Evolutionary conservation across 53 echinoderm and acorn worm species (phyloP).

Genomic region (Zoroaster sp.): DNA sequence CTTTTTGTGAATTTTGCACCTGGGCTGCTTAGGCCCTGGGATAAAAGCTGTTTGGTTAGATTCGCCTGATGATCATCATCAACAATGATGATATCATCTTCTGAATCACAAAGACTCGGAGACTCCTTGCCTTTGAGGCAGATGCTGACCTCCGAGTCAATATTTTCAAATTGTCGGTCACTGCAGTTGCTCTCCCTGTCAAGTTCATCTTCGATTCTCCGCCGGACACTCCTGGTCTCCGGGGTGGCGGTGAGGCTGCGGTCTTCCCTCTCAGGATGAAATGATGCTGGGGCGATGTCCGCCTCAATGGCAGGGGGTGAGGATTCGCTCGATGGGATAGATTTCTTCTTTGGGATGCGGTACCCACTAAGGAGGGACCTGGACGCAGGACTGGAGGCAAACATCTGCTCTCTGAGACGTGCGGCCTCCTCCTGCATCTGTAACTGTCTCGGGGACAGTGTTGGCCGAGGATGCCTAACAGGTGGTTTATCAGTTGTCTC

Average conservation of each 20-base stretch:
- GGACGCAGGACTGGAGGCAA: slow-evolving; percentile 52
- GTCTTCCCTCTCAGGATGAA: background rate
- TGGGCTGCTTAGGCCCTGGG: slow-evolving; percentile 5
- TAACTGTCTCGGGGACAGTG: slow-evolving; percentile 63
- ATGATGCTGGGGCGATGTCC: slow-evolving; percentile 1
- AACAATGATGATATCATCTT: slow-evolving; percentile 53
- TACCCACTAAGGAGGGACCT: slow-evolving; percentile 65
- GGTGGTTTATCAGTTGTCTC: background rate
- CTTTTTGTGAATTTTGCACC: slow-evolving; percentile 19
- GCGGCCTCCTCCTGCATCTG: slow-evolving; percentile 66
- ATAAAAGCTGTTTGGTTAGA: slow-evolving; percentile 40
- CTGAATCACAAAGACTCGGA: slow-evolving; percentile 18
- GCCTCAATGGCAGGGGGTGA: slow-evolving; percentile 45
- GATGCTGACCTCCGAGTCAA: slow-evolving; percentile 82
- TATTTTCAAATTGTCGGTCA: slow-evolving; percentile 80
- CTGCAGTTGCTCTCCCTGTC: slow-evolving; percentile 68
- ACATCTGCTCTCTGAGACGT: slow-evolving; percentile 50
- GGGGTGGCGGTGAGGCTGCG: slow-evolving; percentile 5
- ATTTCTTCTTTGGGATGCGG: slow-evolving; percentile 82
- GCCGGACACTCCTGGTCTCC: slow-evolving; percentile 74
- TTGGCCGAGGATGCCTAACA: background rate
- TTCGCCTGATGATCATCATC: slow-evolving; percentile 43
- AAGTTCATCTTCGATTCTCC: slow-evolving; percentile 72
- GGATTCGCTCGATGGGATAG: slow-evolving; percentile 38
- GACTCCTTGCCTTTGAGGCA: slow-evolving; percentile 58